phyloP scores from a whole-genome alignment of 2,888 invertebrate genomes.

The Muscina levida region DNA sequence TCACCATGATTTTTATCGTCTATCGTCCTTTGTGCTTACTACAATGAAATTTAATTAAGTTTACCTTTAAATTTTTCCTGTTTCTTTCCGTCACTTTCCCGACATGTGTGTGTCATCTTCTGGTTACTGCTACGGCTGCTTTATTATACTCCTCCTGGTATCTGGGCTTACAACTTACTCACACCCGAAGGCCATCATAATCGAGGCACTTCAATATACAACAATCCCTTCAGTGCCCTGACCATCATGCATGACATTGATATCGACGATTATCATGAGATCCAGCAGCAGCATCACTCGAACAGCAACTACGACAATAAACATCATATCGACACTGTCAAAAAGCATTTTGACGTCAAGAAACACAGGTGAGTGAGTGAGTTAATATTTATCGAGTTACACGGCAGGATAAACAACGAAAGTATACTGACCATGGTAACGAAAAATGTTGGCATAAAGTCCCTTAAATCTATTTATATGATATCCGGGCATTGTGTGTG shows the following conservation, averaged over 20 bases:
- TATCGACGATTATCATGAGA: slow-evolving; percentile 73
- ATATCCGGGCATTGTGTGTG: background rate
- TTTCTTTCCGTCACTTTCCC: background rate
- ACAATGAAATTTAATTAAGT: slow-evolving; percentile 57
- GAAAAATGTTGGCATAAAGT: background rate
- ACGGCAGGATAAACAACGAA: background rate
- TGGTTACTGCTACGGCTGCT: slow-evolving; percentile 45
- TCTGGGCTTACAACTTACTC: slow-evolving; percentile 1
- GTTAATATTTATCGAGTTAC: background rate
- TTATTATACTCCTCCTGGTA: no score
- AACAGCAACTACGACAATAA: slow-evolving; percentile 78
- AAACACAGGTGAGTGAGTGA: slow-evolving; percentile 78
- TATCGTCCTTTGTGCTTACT: background rate
- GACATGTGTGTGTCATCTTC: background rate
- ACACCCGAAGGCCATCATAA: slow-evolving; percentile 70
- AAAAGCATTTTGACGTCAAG: slow-evolving; percentile 77
- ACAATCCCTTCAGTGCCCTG: slow-evolving; percentile 77
- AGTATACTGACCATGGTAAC: background rate
- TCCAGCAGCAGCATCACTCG: slow-evolving; percentile 73
- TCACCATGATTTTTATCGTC: no score
- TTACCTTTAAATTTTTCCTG: slow-evolving; percentile 22
- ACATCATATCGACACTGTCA: slow-evolving; percentile 69
- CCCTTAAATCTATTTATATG: background rate
- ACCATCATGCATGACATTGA: slow-evolving; percentile 78
- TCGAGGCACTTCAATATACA: slow-evolving; percentile 73